Percentiles rank a stretch among this genome's conserved stretches.
phyloP scores from a whole-genome alignment of 2,113 vertebrate genomes.

The Spea bombifrons region DNA sequence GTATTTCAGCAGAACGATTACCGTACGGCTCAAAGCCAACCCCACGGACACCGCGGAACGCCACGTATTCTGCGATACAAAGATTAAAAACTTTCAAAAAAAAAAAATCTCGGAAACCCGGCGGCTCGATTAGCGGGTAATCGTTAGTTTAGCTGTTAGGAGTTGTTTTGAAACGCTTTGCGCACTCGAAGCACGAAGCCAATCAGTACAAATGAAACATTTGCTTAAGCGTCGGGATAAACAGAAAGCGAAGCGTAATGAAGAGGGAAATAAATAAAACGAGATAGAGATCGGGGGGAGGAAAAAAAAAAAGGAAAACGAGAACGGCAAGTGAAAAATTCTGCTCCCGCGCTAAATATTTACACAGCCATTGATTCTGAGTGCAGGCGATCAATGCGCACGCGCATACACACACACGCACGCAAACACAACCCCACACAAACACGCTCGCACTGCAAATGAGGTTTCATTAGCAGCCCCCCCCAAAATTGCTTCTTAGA shows the following conservation, averaged over 20 bases:
- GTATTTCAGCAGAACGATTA: too few species aligned
- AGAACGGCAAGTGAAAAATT: conserved; percentile 19
- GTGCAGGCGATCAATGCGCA: conserved; percentile 19
- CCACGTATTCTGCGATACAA: too few species aligned
- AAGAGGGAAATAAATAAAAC: background rate
- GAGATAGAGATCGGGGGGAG: too few species aligned
- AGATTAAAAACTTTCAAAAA: too few species aligned
- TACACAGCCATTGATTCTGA: conserved; percentile 26
- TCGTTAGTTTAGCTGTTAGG: too few species aligned
- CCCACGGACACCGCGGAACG: too few species aligned
- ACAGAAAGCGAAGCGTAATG: background rate
- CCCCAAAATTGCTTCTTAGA: background rate
- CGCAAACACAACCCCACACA: background rate
- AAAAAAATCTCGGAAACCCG: too few species aligned
- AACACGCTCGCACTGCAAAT: background rate
- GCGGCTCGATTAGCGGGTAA: too few species aligned
- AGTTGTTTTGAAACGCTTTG: too few species aligned
- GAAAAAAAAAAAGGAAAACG: background rate
- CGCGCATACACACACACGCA: conserved; percentile 8
- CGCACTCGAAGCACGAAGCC: conserved; percentile 8
- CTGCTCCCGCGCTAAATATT: conserved; percentile 29
- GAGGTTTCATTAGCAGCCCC: conserved; percentile 11
- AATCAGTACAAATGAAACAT: conserved; percentile 24
- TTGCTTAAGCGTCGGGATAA: conserved; percentile 5
- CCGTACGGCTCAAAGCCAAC: too few species aligned